phyloP scores from a whole-genome alignment of 2,888 invertebrate species.

The Odontocolon sp. region DNA sequence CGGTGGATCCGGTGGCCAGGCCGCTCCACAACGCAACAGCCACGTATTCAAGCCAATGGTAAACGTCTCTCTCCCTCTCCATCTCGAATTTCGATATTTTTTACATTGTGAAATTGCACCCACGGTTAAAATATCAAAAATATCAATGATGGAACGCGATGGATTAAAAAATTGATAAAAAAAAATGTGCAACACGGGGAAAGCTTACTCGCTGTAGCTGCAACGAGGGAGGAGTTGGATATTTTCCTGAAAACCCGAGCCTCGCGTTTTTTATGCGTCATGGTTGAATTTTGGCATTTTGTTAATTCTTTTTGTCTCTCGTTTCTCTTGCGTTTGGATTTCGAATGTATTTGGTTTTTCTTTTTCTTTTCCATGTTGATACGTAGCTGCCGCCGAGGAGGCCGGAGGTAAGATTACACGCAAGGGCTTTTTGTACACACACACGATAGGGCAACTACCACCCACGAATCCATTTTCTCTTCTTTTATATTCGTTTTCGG shows the following conservation, averaged over 20 bases:
- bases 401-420: constrained; percentile 89
- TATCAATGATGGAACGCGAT: background rate
- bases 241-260: too few species aligned
- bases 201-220: too few species aligned
- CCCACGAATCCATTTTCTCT: constrained; percentile 28
- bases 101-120: too few species aligned
- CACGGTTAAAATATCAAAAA: background rate
- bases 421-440: too few species aligned
- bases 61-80: constrained; percentile 71
- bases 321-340: constrained; percentile 62
- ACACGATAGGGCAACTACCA: too few species aligned
- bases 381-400: constrained; percentile 92
- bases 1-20: constrained; percentile 76
- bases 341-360: constrained; percentile 81
- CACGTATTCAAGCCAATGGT: constrained; percentile 95
- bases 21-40: constrained; percentile 90
- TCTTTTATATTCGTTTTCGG: too few species aligned
- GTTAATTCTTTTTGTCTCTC: too few species aligned
- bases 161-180: constrained; percentile 7
- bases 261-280: too few species aligned
- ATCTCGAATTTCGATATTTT: too few species aligned
- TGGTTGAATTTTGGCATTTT: too few species aligned
- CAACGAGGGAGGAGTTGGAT: too few species aligned
- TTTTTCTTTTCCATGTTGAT: constrained; percentile 84
- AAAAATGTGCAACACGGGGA: too few species aligned